phyloP scores from a whole-genome alignment of 2,113 vertebrate species.

The Aptenodytes patagonicus region DNA sequence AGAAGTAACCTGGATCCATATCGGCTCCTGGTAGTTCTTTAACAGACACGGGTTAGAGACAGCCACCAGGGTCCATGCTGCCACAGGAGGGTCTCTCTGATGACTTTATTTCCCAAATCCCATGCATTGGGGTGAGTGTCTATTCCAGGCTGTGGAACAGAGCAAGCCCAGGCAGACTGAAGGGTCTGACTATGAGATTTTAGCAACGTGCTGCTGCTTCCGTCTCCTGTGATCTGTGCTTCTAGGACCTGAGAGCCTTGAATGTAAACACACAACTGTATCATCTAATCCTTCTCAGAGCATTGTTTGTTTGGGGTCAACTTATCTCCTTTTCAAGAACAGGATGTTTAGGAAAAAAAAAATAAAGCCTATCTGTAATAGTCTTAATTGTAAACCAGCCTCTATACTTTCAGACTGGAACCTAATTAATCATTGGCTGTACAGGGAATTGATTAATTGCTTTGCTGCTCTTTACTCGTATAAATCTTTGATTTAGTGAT shows the following conservation, averaged over 20 bases:
- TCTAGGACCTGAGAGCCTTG: not conserved
- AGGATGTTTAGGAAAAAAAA: conserved; percentile 17
- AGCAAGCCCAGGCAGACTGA: not conserved
- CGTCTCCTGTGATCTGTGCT: not conserved
- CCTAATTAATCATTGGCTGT: conserved; percentile 86
- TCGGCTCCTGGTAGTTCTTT: not conserved
- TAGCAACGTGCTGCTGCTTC: not conserved
- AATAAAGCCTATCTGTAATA: conserved; percentile 61
- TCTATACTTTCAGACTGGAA: conserved; percentile 71
- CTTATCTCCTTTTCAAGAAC: conserved; percentile 45
- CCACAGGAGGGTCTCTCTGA: not conserved
- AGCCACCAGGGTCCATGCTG: not conserved
- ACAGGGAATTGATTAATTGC: conserved; percentile 81
- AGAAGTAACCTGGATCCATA: not conserved
- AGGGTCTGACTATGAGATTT: not conserved
- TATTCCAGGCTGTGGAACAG: not conserved
- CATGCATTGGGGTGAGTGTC: accelerated
- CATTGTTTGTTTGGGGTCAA: conserved; percentile 44
- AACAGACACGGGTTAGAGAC: not conserved
- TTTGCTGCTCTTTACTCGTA: conserved; percentile 86
- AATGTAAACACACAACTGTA: conserved; percentile 31
- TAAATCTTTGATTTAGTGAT: conserved; percentile 90
- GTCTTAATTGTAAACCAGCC: conserved; percentile 71
- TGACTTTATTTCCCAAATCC: not conserved
- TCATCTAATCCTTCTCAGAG: conserved; percentile 11